These are phyloP conservation scores for Piscicola geometra DNA, from an alignment of 2,888 invertebrate genomes.

Conservation along the genomic window DNA sequence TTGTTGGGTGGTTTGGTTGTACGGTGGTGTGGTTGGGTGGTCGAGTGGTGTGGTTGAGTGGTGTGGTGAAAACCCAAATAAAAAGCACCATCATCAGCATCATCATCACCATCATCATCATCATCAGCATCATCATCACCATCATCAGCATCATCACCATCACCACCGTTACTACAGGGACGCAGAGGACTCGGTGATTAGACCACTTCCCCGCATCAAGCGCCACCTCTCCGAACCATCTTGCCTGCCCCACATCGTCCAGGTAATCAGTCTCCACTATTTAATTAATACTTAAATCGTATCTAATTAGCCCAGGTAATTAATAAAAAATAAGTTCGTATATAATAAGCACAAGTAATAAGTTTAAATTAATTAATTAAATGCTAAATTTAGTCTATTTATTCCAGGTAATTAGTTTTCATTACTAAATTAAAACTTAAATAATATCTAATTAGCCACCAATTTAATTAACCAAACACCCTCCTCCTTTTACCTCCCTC, in stretches of 20 bases:
- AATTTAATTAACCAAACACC: too few species aligned
- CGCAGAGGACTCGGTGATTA: conserved; percentile 83
- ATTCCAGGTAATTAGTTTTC: too few species aligned
- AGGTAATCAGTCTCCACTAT: conserved; percentile 53
- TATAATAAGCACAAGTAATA: neutral
- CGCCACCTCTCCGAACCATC: conserved; percentile 78
- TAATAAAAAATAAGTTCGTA: neutral
- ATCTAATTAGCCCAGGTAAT: neutral
- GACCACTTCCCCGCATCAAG: conserved; percentile 89
- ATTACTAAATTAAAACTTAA: too few species aligned
- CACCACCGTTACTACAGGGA: conserved; percentile 62
- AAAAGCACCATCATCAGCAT: neutral
- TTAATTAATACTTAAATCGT: neutral
- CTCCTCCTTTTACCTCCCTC: too few species aligned
- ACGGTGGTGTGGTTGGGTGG: neutral
- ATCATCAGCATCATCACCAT: too few species aligned
- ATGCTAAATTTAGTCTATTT: too few species aligned
- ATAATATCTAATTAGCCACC: too few species aligned
- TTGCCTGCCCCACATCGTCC: conserved; percentile 85
- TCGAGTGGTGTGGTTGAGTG: too few species aligned
- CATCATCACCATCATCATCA: neutral
- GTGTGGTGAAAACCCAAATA: neutral
- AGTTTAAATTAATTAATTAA: neutral
- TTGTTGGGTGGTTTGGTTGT: neutral
- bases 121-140: too few species aligned